Evolutionary conservation across 2,797 vertebrate genomes (phyloP), one percentile per base, ranked within the genome.

Genomic region (Siniperca undulata): DNA sequence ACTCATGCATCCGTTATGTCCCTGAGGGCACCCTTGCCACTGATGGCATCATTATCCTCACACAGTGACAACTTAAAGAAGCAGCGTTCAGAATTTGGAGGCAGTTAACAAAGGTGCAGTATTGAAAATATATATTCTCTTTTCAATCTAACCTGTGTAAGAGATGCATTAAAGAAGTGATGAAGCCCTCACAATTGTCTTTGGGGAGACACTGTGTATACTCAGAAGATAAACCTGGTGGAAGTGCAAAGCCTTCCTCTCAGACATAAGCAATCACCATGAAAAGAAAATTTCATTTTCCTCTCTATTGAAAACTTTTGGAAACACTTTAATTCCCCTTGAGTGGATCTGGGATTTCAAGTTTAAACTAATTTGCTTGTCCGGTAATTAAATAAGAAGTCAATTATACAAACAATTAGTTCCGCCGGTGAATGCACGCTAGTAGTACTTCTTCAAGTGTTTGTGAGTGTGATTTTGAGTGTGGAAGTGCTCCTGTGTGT

Each of bases 361-460:
- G 81, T 88, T 84, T 84, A 86, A 92, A 86, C 89, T 88, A 88
- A 92, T 92, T 93, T 86, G 67, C 78, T 83, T 84, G 79, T 86
- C 80, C 84, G 82, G 81, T 89, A 92, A 95, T 95, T 94, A 92
- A 94, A 95, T 94, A 90, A 95, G 86, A 89, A 93, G 92, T 92
- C 83, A 90, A 90, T 93, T 89, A 82, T 81, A 90, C 87, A 93
- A 93, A 91, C 90, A 92, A 91, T 91, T 92, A 89, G 89, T 83
- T 91, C 86, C 16, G 69, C 76, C 14, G 50, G 78, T 81, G 87
- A 60, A 70, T 68, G 72, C 48, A 55, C 86, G 83, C 72, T 52
- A 67, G 76, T 78, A 52, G 48, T 53, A 62, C 55, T 73, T 70
- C 44, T 61, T 77, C 9, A 34, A 78, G 82, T 74, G 83, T 67